Percentiles rank a stretch among this genome's conserved stretches.
Evolutionary conservation across 2,113 vertebrate genomes (phyloP).

Genomic region (Acanthisitta chloris): DNA sequence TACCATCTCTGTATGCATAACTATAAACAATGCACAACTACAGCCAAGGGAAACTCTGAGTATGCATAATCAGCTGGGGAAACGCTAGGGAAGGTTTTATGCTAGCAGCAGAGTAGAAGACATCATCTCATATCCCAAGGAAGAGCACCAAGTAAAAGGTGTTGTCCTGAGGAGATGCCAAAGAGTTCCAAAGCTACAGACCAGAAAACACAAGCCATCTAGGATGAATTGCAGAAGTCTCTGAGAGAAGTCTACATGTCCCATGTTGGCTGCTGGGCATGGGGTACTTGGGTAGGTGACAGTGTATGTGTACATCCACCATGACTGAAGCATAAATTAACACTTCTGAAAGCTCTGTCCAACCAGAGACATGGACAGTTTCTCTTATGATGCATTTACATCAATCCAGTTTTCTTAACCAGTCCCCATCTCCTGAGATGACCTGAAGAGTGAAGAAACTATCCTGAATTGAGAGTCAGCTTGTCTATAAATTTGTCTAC

Average conservation of each 20-base stretch:
- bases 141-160: neutral
- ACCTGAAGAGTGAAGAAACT: neutral
- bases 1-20: neutral
- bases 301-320: neutral
- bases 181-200: neutral
- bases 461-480: neutral
- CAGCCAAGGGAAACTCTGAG: neutral
- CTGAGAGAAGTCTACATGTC: neutral
- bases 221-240: neutral
- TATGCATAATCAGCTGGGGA: neutral
- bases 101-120: neutral
- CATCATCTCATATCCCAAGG: neutral
- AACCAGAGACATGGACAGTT: accelerated
- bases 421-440: neutral
- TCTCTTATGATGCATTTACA: neutral
- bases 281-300: neutral
- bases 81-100: neutral
- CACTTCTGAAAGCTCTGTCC: neutral
- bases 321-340: neutral
- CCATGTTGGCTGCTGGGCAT: neutral
- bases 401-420: neutral
- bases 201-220: neutral
- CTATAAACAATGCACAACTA: neutral
- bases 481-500: neutral
- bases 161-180: neutral